Base-by-base conservation (phyloP, 1,140 invertebrate species). In the Tigriopus japonicus region DNA sequence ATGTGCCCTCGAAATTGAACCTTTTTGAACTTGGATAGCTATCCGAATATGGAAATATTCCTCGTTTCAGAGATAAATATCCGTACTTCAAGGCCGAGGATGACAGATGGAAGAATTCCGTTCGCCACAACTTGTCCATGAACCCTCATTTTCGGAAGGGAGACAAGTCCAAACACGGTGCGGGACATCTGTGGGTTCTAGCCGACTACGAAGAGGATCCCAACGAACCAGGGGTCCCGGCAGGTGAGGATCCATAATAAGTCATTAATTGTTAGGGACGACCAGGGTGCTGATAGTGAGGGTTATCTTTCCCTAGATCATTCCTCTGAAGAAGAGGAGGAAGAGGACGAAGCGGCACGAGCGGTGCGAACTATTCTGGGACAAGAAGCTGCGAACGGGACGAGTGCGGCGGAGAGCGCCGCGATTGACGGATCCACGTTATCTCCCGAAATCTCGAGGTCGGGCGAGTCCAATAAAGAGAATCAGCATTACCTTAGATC, bases 61-160 rank as follows among this genome's bases (percentile, higher is more conserved):
- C 28, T 35, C 3, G 28, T 53, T 55, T 24, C 52, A 61, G 59
- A 13, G 59, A 61, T 21, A 24, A 40, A n/a, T 61, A 24, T 21
- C 43, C 43, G 17, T 61, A 55, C 40, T 61, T 61, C 51, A 61
- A 61, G 23, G 59, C 59, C 14, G 59, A 61, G 40, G 59, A 61
- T 41, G 59, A 61, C 21, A 42, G 79, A 17, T 81, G 80, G 79
- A 80, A 81, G 67, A 81, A 81, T 68, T 77, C 75, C 6, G 81
- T 81, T 52, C 70, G 79, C 19, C 79, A 81, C 67, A 81, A 80
- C 66, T 68, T 81, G 6, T 74, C 72, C 42, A 69, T 78, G 6
- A 78, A 79, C 66, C 76, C 79, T 64, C 80, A 77, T 65, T 79
- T 79, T 65, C 62, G 77, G 52, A 79, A 78, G 55, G 67, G 66